Base-by-base conservation (phyloP, 2,888 invertebrate genomes). In the Eucriotettix oculatus region DNA sequence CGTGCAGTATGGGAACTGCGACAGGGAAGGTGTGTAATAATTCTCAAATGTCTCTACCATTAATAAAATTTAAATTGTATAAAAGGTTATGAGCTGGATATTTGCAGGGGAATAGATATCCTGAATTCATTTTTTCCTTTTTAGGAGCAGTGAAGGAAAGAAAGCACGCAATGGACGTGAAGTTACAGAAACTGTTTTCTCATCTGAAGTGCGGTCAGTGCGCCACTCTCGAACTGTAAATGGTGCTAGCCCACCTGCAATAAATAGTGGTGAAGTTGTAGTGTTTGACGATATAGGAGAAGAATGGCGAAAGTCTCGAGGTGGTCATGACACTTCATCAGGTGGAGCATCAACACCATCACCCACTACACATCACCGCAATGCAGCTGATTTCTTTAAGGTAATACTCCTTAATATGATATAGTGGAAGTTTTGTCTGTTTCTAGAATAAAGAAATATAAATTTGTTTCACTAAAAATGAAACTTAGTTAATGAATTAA, bases 221-320 rank as follows among this genome's bases (percentile, higher is more conserved):
- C 77, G 78, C 58, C 76, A 78, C 69, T 71, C 43, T 71, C 72
- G 65, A 69, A 71, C 64, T 71, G 71, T 67, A 60, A 75, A 77
- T 67, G 76, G 75, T 61, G 74, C 77, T 67, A 76, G 76, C 67
- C 54, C 54, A 10, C 55, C 55, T 11, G 79, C 80, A 56, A 83
- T 86, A 64, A 82, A 83, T 58, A 86, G 86, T 62, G 86, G 84
- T 17, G 90, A 87, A 71, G 86, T 89, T 57, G 87, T 90, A 67
- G 90, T 88, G 58, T 90, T 92, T 69, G 90, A 92, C 71, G 90
- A 91, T 72, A 86, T 86, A 63, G 87, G 85, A 65, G 91, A 91
- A 55, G 64, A 60, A 10, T 67, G 67, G 67, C 60, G 64, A 16
- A 29, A 29, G 29, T 29, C 29, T 17, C 41, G 52, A 42, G 57